Percentiles rank a stretch among this genome's conserved stretches.
Evolutionary conservation across 1,140 invertebrate species (phyloP).

Genomic region (Diploscapter pachys): DNA sequence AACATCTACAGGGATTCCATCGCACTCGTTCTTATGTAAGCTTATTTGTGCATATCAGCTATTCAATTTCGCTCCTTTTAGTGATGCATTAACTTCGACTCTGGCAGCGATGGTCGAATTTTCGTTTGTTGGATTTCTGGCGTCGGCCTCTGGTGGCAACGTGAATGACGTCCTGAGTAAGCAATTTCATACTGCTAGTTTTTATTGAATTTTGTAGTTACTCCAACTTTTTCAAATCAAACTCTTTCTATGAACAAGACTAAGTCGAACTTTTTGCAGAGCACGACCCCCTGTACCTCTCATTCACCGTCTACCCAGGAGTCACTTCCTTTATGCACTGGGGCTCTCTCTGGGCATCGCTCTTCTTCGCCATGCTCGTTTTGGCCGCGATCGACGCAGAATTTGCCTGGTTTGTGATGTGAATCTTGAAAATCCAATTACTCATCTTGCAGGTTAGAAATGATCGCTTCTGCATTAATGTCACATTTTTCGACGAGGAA

Average conservation of each 20-base stretch:
- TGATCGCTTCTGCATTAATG: not conserved
- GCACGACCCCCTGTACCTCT: slow-evolving; percentile 4
- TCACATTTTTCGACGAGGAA: slow-evolving; percentile 3
- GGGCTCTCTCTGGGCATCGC: slow-evolving; percentile 3
- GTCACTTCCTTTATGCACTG: slow-evolving; percentile 5
- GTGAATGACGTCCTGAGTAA: not conserved
- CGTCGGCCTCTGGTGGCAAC: not conserved
- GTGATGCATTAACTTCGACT: not conserved
- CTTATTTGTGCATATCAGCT: not conserved
- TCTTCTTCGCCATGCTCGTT: not conserved
- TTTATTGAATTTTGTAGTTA: no score
- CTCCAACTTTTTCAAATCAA: not conserved
- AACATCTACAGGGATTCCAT: slow-evolving; percentile 12
- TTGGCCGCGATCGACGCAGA: slow-evolving; percentile 9
- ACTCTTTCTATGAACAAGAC: not conserved
- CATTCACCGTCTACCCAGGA: not conserved
- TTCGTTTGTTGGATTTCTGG: slow-evolving; percentile 7
- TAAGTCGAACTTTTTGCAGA: not conserved
- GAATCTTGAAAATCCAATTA: not conserved
- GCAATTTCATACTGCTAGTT: not conserved
- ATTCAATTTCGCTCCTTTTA: not conserved
- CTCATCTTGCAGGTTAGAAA: slow-evolving; percentile 5
- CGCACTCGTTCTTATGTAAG: not conserved
- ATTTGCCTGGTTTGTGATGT: slow-evolving; percentile 4
- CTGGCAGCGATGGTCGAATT: slow-evolving; percentile 11